phyloP scores from a whole-genome alignment of 2,797 vertebrate genomes.

The Hirundo rustica region DNA sequence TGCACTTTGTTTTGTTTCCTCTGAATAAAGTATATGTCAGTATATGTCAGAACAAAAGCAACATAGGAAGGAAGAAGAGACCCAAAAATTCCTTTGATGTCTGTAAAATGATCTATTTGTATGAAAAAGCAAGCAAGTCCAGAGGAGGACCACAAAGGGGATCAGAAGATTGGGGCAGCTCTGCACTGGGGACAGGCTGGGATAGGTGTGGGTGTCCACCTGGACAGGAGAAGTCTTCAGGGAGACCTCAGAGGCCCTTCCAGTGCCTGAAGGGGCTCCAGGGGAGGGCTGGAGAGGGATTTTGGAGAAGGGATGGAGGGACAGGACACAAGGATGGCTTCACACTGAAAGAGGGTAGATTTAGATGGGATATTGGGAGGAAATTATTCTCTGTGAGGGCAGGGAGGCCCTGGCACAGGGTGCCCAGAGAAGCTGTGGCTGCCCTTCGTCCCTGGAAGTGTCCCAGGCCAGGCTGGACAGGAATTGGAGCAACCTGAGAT shows the following conservation, averaged over 20 bases:
- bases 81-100: neutral
- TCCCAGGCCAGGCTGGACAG: neutral
- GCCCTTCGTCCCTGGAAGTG: neutral
- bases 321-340: neutral
- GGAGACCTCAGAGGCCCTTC: neutral
- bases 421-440: neutral
- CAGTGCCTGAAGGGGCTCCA: neutral
- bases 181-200: neutral
- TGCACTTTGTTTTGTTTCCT: neutral
- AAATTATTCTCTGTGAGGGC: neutral
- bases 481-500: neutral
- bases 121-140: neutral
- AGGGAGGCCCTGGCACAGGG: neutral
- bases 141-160: neutral
- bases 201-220: neutral
- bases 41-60: neutral
- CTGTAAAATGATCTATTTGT: neutral
- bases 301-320: rapidly evolving
- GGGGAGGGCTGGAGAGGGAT: neutral
- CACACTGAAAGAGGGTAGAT: rapidly evolving
- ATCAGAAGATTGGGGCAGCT: neutral
- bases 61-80: neutral
- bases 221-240: neutral
- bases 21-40: neutral
- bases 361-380: rapidly evolving